Evolutionary conservation across 2,888 invertebrate species (phyloP), one percentile per base, ranked within the genome.

Genomic region (Caenorhabditis imperialis): DNA sequence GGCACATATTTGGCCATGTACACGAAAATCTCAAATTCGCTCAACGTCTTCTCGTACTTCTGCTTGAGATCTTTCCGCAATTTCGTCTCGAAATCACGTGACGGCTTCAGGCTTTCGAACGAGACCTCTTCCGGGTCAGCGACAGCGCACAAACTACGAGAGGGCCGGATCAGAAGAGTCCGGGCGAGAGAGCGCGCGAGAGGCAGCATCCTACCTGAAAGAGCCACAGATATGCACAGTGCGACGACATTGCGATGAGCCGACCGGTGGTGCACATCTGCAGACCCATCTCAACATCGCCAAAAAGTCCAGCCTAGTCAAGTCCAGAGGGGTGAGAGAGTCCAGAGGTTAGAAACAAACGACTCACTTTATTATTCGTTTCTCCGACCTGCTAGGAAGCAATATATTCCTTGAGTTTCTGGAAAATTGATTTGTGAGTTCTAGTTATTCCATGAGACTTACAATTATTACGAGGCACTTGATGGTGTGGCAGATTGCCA

Each of bases 1-100:
- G 81, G 81, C 0, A 78, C 73, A 38, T 51, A 61, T n/a, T 72
- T 69, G 23, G 69, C 79, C 73, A 84, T 71, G 47, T 83, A 84
- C n/a, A 69, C 69, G 57, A 75, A 81, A 40, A 84, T 57, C 76
- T 82, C 69, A 35, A 83, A 53, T 20, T 78, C 73, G 16, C 44
- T 51, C 20, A 72, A 22, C 0, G 63, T 50, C 37, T 54, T 69
- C 4, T 63, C 27, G 38, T 70, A 61, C n/a, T 35, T 40, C 7
- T 61, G 20, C 20, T 47, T 60, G 18, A 44, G 12, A 2, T 61
- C 50, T 14, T 23, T 30, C 14, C 35, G 18, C 7, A 78, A 30
- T 5, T 44, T 23, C 20, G 53, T 55, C 10, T 45, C 48, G 33
- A 75, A 78, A n/a, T 20, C 12, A 12, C 38, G n/a, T 1, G 67